A percentile compares a stretch with the other conserved stretches of the same genome.
Conservation (phyloP, 2,113 vertebrate species). For the Elaphurus davidianus region DNA sequence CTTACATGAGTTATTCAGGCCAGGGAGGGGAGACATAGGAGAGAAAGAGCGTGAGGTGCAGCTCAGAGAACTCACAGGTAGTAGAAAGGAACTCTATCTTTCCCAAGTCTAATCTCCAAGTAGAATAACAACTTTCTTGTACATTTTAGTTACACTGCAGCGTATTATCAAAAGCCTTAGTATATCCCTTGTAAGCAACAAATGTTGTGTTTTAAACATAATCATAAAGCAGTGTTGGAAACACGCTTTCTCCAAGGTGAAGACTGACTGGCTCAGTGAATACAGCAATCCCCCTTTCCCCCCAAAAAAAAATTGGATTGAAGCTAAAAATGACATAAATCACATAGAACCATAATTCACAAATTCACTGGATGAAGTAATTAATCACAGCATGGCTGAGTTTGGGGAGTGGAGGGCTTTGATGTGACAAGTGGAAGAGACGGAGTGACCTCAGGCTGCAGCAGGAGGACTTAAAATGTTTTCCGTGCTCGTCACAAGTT, state of each 20-base stretch:
- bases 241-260: constrained; percentile 41
- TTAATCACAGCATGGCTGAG: constrained; percentile 81
- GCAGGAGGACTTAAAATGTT: constrained; percentile 75
- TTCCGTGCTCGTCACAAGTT: constrained; percentile 80
- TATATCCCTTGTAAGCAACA: constrained; percentile 44
- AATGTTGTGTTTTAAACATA: background rate
- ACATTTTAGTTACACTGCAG: background rate
- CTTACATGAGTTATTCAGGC: background rate
- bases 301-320: background rate
- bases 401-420: constrained; percentile 76
- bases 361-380: constrained; percentile 80
- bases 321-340: constrained; percentile 77
- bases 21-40: background rate
- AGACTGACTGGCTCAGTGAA: constrained; percentile 21
- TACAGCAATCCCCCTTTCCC: background rate
- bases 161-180: background rate
- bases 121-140: background rate
- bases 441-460: constrained; percentile 59
- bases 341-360: constrained; percentile 78
- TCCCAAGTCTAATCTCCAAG: background rate
- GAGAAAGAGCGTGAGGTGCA: background rate
- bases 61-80: background rate
- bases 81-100: background rate
- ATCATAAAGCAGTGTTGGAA: constrained; percentile 28
- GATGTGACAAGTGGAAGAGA: constrained; percentile 83